A percentile compares a stretch with the other conserved stretches of the same genome.
phyloP scores from a whole-genome alignment of 2,113 vertebrate species.

The Protobothrops mucrosquamatus region DNA sequence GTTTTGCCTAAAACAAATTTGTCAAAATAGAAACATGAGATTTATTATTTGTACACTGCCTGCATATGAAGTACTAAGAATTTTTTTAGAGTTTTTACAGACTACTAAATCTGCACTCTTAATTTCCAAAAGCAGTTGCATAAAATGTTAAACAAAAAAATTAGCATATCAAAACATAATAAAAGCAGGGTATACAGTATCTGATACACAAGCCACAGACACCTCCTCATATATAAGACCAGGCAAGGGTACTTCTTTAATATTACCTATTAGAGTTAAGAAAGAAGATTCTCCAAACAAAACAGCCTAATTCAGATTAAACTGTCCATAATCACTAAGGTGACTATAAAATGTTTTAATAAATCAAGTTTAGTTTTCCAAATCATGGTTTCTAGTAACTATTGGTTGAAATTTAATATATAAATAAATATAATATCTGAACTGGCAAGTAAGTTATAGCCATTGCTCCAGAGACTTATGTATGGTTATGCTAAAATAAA shows the following conservation, averaged over 20 bases:
- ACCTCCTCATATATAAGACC: background rate
- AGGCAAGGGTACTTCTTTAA: background rate
- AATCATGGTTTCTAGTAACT: background rate
- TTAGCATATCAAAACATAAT: background rate
- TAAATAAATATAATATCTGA: background rate
- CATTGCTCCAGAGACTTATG: background rate
- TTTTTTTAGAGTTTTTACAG: conserved; percentile 11
- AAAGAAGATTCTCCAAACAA: background rate
- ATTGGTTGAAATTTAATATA: background rate
- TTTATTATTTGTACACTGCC: background rate
- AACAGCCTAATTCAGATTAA: background rate
- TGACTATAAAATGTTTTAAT: background rate
- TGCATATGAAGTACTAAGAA: background rate
- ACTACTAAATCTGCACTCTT: background rate
- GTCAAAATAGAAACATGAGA: background rate
- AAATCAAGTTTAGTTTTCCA: background rate
- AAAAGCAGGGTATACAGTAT: background rate
- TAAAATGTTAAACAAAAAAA: background rate
- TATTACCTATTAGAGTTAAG: background rate
- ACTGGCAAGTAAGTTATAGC: background rate
- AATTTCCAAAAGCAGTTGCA: background rate
- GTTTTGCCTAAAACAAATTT: background rate
- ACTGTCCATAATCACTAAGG: background rate
- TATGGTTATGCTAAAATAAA: background rate
- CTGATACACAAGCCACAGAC: background rate